Base-by-base conservation (phyloP, 2,113 vertebrate species). In the Ploceus nigricollis region DNA sequence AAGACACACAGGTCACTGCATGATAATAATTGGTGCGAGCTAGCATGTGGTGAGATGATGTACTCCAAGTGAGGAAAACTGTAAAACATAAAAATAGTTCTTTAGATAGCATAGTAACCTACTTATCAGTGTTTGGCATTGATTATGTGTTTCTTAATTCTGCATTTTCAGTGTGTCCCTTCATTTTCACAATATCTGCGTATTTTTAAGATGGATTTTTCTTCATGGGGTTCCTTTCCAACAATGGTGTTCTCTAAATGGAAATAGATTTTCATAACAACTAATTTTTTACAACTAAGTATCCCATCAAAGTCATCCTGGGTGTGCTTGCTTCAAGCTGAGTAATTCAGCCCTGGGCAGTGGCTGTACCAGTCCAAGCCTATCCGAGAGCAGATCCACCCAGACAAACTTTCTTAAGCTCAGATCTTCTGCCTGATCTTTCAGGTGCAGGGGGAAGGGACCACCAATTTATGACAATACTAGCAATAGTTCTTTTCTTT, bases 391-490 rank as follows among this genome's bases (percentile, higher is more conserved):
- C 3, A 16, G 37, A 69, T 64, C 28, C 13, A 76, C 3, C 6
- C 37, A 64, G n/a, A 50, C 3, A 48, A 84, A 30, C 3, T 50
- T 37, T 37, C 5, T 35, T 13, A 40, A 69, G 15, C 11, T 53
- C 22, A 28, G 37, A 69, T 3, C 20, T 65, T 42, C 15, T 82
- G 53, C 22, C 40, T 58, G 5, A 19, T 42, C 54, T 77, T 83
- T 70, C 50, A 66, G 15, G 2, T 61, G 33, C 6, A n/a, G n/a
- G 3, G 4, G 1, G 3, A 58, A 69, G 20, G 10, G 1, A 37
- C 1, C 17, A 69, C 7, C 7, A 83, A 6, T 53, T 80, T 66
- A 58, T 27, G 30, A 10, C 8, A 39, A 44, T 47, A 17, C 11
- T 45, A 66, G 25, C 30, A 83, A 53, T 6, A 22, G 13, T 40